These are phyloP conservation scores for Lamellibrachia columna DNA, from an alignment of 2,888 invertebrate species.

Conservation along the genomic window DNA sequence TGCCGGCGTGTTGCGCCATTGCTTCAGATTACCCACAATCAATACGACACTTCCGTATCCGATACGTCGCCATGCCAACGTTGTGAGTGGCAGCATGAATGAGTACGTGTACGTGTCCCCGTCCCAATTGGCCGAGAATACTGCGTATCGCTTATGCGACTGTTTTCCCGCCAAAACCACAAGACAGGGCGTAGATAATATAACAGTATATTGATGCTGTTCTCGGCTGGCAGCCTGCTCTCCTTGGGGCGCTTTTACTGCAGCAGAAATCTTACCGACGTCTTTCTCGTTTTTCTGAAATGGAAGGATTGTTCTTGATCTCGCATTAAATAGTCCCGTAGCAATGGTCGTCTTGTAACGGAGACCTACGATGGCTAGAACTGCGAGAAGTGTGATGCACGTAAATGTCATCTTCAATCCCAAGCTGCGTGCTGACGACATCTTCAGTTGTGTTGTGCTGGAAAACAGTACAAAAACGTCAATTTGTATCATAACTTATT, in stretches of 20 bases:
- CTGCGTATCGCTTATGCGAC: conserved; percentile 26
- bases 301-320: no score
- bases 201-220: background rate
- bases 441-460: no score
- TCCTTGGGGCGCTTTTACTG: background rate
- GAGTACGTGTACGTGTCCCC: conserved; percentile 22
- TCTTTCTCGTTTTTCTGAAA: background rate
- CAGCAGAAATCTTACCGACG: background rate
- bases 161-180: background rate
- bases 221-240: background rate
- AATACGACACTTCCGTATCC: conserved; percentile 32
- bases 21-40: conserved; percentile 29
- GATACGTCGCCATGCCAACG: conserved; percentile 34
- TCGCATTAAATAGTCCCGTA: no score
- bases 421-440: no score
- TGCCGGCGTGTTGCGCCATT: conserved; percentile 27
- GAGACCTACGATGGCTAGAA: no score
- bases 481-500: no score
- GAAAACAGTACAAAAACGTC: no score
- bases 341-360: no score
- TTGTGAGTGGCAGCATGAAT: conserved; percentile 34
- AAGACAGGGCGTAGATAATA: background rate
- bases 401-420: no score
- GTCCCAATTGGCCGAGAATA: conserved; percentile 34
- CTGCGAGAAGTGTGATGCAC: no score